phyloP scores from a whole-genome alignment of 2,113 vertebrate species.

The Fulica atra region DNA sequence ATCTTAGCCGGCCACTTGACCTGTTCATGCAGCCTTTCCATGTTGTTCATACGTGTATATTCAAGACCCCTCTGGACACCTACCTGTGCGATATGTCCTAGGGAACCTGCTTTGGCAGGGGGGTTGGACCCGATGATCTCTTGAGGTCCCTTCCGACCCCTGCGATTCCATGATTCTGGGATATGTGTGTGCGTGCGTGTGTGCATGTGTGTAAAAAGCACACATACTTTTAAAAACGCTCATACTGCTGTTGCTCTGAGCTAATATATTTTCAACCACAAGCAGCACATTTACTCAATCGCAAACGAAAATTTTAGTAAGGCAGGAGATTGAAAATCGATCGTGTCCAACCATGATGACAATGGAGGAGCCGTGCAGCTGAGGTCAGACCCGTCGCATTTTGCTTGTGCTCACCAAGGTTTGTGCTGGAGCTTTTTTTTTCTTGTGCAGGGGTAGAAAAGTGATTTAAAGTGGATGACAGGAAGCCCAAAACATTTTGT shows the following conservation, averaged over 20 bases:
- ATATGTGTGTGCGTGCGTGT: neutral
- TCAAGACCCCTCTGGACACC: no score
- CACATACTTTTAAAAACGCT: neutral
- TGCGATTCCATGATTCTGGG: no score
- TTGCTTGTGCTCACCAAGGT: neutral
- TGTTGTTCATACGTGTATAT: neutral
- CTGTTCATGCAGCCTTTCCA: neutral
- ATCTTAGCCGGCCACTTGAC: neutral
- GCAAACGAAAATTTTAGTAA: constrained; percentile 42
- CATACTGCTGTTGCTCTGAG: neutral
- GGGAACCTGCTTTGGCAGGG: no score
- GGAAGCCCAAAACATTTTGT: constrained; percentile 50
- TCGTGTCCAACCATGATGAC: neutral
- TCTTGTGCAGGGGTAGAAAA: neutral
- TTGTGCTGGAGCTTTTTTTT: neutral
- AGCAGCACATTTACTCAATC: constrained; percentile 49
- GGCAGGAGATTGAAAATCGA: constrained; percentile 34
- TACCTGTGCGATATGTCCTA: no score
- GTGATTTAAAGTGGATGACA: constrained; percentile 46
- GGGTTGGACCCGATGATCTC: no score
- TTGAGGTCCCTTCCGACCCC: no score
- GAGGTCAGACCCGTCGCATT: neutral
- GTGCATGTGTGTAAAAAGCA: neutral
- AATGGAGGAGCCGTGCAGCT: neutral
- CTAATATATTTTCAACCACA: constrained; percentile 42